Evolutionary conservation across 2,113 vertebrate genomes (phyloP).

Genomic region (Melanostigma gelatinosum): DNA sequence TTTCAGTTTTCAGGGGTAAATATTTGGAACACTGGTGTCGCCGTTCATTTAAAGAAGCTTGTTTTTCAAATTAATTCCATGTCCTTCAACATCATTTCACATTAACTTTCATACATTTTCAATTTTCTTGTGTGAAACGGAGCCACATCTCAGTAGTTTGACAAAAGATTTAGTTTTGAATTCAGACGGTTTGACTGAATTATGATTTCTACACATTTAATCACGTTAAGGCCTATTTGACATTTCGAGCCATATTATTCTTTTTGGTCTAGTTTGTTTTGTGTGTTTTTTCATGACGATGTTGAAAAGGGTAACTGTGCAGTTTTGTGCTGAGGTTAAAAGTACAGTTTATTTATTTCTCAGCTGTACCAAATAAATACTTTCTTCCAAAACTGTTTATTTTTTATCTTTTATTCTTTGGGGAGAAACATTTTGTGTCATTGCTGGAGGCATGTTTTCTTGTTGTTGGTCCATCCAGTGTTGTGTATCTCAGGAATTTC

Average conservation of each 20-base stretch:
- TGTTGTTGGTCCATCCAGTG: background rate
- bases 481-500: too few species aligned
- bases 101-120: background rate
- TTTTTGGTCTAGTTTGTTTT: background rate
- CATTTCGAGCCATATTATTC: constrained; percentile 28
- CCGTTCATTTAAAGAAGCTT: background rate
- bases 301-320: constrained; percentile 31
- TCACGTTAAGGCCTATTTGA: constrained; percentile 2
- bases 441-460: background rate
- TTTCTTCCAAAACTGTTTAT: constrained; percentile 21
- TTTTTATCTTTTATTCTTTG: background rate
- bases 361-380: constrained; percentile 71
- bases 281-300: constrained; percentile 2
- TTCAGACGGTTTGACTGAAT: constrained; percentile 8
- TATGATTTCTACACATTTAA: constrained; percentile 6
- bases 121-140: constrained; percentile 5
- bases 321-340: constrained; percentile 54
- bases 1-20: background rate
- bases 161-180: constrained; percentile 6
- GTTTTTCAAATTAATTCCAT: background rate
- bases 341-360: constrained; percentile 50
- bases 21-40: background rate
- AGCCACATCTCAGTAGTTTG: constrained; percentile 12
- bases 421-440: background rate
- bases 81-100: constrained; percentile 6